These are phyloP conservation scores for Synodontis membranacea DNA, from an alignment of 2,113 vertebrate species.

Conservation along the genomic window DNA sequence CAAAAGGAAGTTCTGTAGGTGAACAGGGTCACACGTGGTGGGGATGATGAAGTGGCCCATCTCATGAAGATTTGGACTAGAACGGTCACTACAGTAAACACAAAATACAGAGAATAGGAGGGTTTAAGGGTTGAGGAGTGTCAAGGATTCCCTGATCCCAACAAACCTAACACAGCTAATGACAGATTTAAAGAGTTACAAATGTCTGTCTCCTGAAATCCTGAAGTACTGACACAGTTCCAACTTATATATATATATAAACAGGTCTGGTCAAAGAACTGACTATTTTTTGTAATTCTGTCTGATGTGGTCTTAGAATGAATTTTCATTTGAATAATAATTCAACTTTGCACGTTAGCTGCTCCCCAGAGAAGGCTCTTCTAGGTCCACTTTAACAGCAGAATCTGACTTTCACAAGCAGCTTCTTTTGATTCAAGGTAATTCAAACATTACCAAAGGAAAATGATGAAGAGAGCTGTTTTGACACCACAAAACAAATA, in stretches of 20 bases:
- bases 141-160: not conserved
- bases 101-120: slow-evolving; percentile 20
- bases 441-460: not conserved
- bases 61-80: slow-evolving; percentile 82
- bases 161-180: not conserved
- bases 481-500: not conserved
- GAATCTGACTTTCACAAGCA: not conserved
- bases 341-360: not conserved
- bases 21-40: slow-evolving; percentile 72
- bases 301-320: not conserved
- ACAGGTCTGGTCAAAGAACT: too few species aligned
- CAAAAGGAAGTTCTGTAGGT: slow-evolving; percentile 85
- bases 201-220: not conserved
- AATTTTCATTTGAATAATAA: not conserved
- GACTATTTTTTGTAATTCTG: too few species aligned
- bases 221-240: too few species aligned
- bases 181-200: not conserved
- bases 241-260: too few species aligned
- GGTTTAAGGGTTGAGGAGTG: not conserved
- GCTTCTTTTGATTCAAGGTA: not conserved
- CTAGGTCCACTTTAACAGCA: not conserved
- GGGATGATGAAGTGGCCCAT: slow-evolving; percentile 88
- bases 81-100: slow-evolving; percentile 76
- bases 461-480: not conserved
- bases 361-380: too few species aligned